phyloP scores from a whole-genome alignment of 2,797 vertebrate genomes.

The Mastacembelus armatus region DNA sequence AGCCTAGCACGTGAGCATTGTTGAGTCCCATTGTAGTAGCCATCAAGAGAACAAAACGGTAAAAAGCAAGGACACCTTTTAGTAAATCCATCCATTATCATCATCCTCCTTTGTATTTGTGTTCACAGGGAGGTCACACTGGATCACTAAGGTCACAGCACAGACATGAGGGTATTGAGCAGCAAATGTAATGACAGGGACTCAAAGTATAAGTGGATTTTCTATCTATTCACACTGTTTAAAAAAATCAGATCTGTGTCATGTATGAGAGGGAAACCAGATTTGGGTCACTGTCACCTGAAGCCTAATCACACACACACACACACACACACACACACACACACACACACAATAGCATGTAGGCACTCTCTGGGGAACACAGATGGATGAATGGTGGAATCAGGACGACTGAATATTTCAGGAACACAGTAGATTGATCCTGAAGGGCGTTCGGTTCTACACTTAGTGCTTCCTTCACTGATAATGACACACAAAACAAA shows the following conservation, averaged over 20 bases:
- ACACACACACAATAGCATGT: conserved; percentile 3
- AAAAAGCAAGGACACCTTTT: too few relatives aligned
- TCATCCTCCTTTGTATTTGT: too few relatives aligned
- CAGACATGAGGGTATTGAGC: neutral
- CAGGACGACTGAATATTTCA: conserved; percentile 23
- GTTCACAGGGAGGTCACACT: neutral
- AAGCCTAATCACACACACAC: conserved; percentile 5
- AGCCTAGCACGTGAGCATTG: too few relatives aligned
- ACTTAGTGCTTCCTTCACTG: neutral
- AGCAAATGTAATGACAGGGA: neutral
- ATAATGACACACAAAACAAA: too few relatives aligned
- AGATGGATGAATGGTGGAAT: conserved; percentile 31
- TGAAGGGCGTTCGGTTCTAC: conserved; percentile 36
- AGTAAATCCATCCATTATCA: too few relatives aligned
- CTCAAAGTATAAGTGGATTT: neutral
- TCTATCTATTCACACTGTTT: neutral
- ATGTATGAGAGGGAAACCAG: neutral
- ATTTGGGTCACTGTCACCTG: conserved; percentile 47
- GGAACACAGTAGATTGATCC: conserved; percentile 27
- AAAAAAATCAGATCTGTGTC: conserved; percentile 25
- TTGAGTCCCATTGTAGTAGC: too few relatives aligned
- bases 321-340: conserved; percentile 13
- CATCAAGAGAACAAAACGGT: too few relatives aligned
- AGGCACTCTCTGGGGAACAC: conserved; percentile 14
- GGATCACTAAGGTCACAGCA: too few relatives aligned